These are phyloP conservation scores for Microctonus hyperodae DNA, from an alignment of 2,888 invertebrate genomes.

Conservation along the genomic window DNA sequence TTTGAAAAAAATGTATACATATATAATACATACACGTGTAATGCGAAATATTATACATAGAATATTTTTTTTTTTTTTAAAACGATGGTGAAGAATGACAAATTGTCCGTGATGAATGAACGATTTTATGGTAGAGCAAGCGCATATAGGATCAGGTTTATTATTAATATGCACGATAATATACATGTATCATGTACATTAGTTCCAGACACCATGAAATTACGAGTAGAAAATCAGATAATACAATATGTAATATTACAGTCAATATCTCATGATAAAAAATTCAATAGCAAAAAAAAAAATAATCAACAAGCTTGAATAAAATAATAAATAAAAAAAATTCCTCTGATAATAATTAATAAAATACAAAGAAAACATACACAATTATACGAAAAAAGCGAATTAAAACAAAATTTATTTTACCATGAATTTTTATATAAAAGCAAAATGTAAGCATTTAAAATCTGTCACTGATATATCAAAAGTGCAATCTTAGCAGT, in stretches of 20 bases:
- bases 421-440: background rate
- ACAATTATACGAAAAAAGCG: too few species aligned
- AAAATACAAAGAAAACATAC: too few species aligned
- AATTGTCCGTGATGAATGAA: background rate
- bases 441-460: background rate
- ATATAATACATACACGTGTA: background rate
- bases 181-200: background rate
- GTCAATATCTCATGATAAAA: background rate
- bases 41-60: background rate
- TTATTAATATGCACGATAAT: too few species aligned
- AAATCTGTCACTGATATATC: background rate
- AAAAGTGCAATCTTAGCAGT: background rate
- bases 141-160: background rate
- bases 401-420: background rate
- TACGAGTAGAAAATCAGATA: background rate
- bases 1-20: background rate
- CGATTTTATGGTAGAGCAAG: constrained; percentile 2
- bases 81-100: background rate
- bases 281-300: background rate
- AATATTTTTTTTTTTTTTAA: too few species aligned
- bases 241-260: background rate
- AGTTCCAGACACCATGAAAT: constrained; percentile 10
- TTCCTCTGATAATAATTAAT: too few species aligned
- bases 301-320: too few species aligned
- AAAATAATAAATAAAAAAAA: too few species aligned